A percentile compares a stretch with the other conserved stretches of the same genome.
phyloP scores from a whole-genome alignment of 2,797 vertebrate genomes.

The Chiroxiphia lanceolata region DNA sequence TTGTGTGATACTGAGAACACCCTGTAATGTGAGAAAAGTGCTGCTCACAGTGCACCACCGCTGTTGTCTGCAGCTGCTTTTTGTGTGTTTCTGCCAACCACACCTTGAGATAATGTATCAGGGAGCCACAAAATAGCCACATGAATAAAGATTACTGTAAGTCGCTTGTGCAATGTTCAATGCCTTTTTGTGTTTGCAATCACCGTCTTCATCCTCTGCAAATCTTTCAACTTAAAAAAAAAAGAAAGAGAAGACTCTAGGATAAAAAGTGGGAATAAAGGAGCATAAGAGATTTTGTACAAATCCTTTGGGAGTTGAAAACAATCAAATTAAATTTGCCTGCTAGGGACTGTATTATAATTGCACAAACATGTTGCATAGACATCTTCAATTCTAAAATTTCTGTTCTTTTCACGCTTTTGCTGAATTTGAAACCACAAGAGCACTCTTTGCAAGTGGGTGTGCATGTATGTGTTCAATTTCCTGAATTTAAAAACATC shows the following conservation, averaged over 20 bases:
- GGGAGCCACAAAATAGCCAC: not conserved
- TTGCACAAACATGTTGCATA: not conserved
- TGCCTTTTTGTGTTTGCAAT: not conserved
- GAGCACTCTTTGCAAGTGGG: not conserved
- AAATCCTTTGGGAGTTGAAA: not conserved
- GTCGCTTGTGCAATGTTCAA: not conserved
- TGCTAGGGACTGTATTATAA: not conserved
- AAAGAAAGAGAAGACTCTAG: not conserved
- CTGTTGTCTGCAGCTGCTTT: not conserved
- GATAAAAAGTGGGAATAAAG: not conserved
- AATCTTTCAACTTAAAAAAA: not conserved
- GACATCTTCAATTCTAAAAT: not conserved
- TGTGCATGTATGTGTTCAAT: not conserved
- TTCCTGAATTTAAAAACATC: not conserved
- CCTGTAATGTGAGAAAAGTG: not conserved
- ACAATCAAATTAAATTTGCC: not conserved
- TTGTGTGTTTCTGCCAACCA: not conserved
- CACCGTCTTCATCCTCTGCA: not conserved
- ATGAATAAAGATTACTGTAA: not conserved
- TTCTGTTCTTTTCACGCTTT: not conserved
- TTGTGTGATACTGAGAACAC: rapidly evolving
- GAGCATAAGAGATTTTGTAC: not conserved
- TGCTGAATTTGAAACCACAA: not conserved
- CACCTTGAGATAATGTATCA: not conserved
- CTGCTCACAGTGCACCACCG: not conserved